Evolutionary conservation across 1,140 invertebrate genomes (phyloP).

Genomic region (Calephelis virginiensis): DNA sequence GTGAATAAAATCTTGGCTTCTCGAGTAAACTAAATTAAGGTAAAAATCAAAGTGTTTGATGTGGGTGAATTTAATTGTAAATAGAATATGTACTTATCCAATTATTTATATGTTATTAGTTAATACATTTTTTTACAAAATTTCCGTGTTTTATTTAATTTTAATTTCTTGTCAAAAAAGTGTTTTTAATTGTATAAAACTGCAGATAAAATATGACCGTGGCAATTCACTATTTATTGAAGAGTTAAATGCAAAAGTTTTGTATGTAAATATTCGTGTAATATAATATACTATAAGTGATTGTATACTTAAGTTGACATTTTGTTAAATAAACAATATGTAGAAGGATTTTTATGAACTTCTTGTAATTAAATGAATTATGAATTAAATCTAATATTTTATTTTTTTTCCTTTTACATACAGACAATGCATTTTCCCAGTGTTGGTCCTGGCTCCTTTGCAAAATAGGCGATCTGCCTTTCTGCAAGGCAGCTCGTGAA

Average conservation of each 20-base stretch:
- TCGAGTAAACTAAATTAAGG: too few relatives aligned
- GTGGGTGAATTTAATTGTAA: too few relatives aligned
- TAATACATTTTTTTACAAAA: too few relatives aligned
- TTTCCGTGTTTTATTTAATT: too few relatives aligned
- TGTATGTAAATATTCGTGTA: conserved; percentile 56
- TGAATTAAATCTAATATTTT: conserved; percentile 17
- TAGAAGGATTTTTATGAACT: conserved; percentile 31
- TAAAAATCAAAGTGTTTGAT: too few relatives aligned
- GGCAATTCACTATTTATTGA: conserved; percentile 37
- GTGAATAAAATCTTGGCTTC: too few relatives aligned
- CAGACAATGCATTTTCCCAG: background rate
- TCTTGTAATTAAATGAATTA: conserved; percentile 21
- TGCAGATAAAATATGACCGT: conserved; percentile 2
- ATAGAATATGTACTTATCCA: too few relatives aligned
- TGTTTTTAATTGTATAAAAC: background rate
- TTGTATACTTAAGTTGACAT: conserved; percentile 28
- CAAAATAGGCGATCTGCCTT: too few relatives aligned
- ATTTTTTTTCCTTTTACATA: background rate
- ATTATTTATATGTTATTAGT: too few relatives aligned
- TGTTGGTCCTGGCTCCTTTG: too few relatives aligned
- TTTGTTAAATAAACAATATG: conserved; percentile 31
- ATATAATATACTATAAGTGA: conserved; percentile 44
- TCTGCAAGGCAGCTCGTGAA: too few relatives aligned
- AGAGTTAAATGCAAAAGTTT: conserved; percentile 35
- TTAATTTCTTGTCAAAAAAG: too few relatives aligned